phyloP scores from a whole-genome alignment of 2,113 vertebrate species.

The Ginglymostoma cirratum region DNA sequence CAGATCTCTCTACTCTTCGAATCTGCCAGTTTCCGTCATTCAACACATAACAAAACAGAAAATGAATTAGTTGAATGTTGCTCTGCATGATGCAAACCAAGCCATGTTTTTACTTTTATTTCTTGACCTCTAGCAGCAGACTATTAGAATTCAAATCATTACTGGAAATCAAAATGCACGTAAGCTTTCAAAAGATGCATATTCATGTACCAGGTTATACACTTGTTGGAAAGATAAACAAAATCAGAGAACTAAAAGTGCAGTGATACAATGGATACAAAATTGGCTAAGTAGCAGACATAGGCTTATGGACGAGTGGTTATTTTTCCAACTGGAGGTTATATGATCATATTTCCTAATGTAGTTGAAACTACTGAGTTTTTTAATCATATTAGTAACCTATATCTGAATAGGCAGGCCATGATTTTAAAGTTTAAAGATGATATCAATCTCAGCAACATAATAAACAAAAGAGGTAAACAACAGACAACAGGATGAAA shows the following conservation, averaged over 20 bases:
- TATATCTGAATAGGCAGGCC: too few relatives aligned
- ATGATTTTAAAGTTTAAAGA: too few relatives aligned
- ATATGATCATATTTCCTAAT: too few relatives aligned
- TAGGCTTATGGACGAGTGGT: not conserved
- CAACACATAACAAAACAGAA: not conserved
- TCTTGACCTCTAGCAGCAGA: not conserved
- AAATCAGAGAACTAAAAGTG: not conserved
- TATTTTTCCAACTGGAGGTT: too few relatives aligned
- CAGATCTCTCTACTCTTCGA: not conserved
- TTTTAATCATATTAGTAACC: too few relatives aligned
- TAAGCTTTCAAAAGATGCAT: not conserved
- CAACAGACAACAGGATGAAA: too few relatives aligned
- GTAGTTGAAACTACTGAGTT: too few relatives aligned
- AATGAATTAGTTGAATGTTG: not conserved
- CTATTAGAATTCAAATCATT: not conserved
- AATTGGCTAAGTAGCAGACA: not conserved
- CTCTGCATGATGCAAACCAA: not conserved
- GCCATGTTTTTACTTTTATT: not conserved
- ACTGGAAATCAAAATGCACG: not conserved
- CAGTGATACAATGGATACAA: not conserved
- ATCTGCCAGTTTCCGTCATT: not conserved
- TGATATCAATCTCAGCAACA: too few relatives aligned
- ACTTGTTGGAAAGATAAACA: not conserved
- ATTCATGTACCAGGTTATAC: not conserved
- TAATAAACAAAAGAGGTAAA: too few relatives aligned